Percentiles rank a stretch among this genome's conserved stretches.
These are phyloP conservation scores for Acrocephalus kingi DNA, from an alignment of 2,113 vertebrate species.

Conservation along the genomic window DNA sequence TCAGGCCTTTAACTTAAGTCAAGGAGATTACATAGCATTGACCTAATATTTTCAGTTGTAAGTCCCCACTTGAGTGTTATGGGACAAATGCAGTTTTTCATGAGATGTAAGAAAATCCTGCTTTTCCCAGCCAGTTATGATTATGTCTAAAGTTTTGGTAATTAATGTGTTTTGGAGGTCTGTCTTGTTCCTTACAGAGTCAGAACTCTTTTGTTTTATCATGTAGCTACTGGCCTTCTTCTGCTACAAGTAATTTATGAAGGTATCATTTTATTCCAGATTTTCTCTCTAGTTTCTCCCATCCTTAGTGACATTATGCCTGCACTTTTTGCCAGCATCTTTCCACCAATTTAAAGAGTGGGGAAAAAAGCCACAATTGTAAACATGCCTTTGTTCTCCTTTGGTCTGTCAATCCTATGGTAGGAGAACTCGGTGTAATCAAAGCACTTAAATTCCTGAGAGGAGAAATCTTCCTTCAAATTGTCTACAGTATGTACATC, in stretches of 20 bases:
- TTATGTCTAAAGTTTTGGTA: constrained; percentile 33
- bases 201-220: constrained; percentile 46
- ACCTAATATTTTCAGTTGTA: background rate
- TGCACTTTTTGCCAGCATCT: constrained; percentile 21
- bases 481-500: background rate
- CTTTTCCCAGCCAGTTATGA: constrained; percentile 55
- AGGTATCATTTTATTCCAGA: constrained; percentile 46
- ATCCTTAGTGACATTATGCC: background rate
- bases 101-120: constrained; percentile 24
- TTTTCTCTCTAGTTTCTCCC: constrained; percentile 38
- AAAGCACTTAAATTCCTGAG: background rate
- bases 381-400: background rate
- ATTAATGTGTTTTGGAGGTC: constrained; percentile 40
- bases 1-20: background rate
- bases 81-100: constrained; percentile 25
- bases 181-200: constrained; percentile 42
- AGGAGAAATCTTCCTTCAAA: background rate
- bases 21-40: background rate
- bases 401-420: background rate
- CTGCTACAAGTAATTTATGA: constrained; percentile 47
- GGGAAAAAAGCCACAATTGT: background rate
- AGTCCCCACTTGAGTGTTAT: background rate
- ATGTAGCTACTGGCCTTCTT: constrained; percentile 8
- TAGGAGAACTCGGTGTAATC: background rate
- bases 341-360: constrained; percentile 8